Evolutionary conservation across 2,113 vertebrate genomes (phyloP), one percentile per base, ranked within the genome.

Genomic region (Ophthalmolycus amberensis): DNA sequence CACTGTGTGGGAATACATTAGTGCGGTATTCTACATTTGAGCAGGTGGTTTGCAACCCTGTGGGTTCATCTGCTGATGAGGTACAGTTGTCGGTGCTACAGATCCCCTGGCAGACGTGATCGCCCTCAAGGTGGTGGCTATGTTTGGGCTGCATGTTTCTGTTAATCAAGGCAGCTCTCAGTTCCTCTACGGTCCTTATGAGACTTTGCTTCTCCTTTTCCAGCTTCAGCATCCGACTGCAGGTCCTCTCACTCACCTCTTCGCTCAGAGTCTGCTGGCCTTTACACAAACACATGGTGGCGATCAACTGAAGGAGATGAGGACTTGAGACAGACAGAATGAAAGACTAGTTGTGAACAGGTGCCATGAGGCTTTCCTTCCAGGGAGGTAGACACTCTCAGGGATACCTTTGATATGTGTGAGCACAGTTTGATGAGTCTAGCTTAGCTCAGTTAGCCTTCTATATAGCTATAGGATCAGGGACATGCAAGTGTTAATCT

Each of bases 141-240:
- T 44, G 80, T 82, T 84, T 85, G 60, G 69, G 42, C 34, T 88
- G 84, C 9, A 25, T 50, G 27, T 72, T 70, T 58, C 40, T 71
- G 70, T 58, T 82, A 5, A 64, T 3, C 15, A 76, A 63, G 22
- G 69, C 56, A n/a, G 79, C 74, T 76, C 69, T 84, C 72, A 95
- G 90, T 40, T 94, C 93, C 76, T 95, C 91, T 2, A 95, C 80
- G 54, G 60, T 93, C 74, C 76, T 92, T 38, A 91, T 83, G 32
- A 95, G 91, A 76, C 95, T 94, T 92, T 97, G 97, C 93, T 98
- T 99, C 91, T 99, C 98, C 89, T 96, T 99, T 91, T 99, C 97
- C 74, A 99, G 93, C 94, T 96, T 97, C 89, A 99, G 95, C 86
- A 98, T 95, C 54, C 95, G 96, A 91, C 97, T 99, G 0, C 95